Base-by-base conservation (phyloP, 2,113 vertebrate genomes). In the Chelonoidis abingdonii region DNA sequence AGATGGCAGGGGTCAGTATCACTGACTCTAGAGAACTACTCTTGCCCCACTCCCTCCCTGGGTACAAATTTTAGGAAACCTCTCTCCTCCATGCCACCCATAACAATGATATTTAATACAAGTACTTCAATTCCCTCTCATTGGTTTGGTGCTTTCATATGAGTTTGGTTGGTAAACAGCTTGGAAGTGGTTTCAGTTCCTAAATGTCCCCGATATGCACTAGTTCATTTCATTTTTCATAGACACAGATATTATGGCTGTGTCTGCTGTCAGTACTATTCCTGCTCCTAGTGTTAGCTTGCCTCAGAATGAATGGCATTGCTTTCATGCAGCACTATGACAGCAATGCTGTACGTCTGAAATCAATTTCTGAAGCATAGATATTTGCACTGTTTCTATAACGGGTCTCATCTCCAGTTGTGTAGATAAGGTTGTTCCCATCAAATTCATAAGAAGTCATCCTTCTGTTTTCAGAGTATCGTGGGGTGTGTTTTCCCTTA, bases 11-110 rank as follows among this genome's bases (percentile, higher is more conserved):
- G 44, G 44, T 47, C 5, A 44, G 59, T 4, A 27, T 47, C 14
- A 38, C 14, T 62, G 44, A 56, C 1, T 17, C 13, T 24, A 83
- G 19, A 1, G 59, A 62, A 0, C 21, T 25, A 24, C 53, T 56
- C 22, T 14, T 80, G 31, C 7, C 22, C 50, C 31, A 17, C 29
- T 17, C 49, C n/a, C 1, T 3, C 24, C 13, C 10, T 5, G 44
- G 7, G 4, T 91, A 38, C 80, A 92, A 88, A 25, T 2, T 87
- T 19, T 89, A 93, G 75, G 49, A 89, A 85, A 2, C 4, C 59
- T 0, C 0, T 59, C 6, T 59, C 1, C 1, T 87, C 49, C 5
- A n/a, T 62, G 54, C 22, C 29, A 52, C 7, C 9, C 24, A 52
- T 6, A 2, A 10, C 6, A 47, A 1, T 0, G 31, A 11, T 87